phyloP scores from a whole-genome alignment of 2,797 vertebrate genomes.

The Pantherophis vulpinus region DNA sequence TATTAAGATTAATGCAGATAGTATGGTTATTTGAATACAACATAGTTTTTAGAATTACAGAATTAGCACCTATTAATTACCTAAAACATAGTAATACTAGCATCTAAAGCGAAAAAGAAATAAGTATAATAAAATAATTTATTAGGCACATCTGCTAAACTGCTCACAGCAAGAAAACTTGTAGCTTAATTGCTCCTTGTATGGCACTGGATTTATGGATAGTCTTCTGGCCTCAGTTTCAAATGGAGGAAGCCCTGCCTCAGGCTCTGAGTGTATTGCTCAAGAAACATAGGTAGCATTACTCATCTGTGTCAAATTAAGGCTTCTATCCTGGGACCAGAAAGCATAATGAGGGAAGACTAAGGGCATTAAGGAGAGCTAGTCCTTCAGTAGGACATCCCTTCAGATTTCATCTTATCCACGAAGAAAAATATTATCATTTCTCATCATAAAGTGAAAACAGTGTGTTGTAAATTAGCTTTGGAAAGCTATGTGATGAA shows the following conservation, averaged over 20 bases:
- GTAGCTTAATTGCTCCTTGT: conserved; percentile 76
- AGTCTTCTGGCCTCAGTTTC: conserved; percentile 64
- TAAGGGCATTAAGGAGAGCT: conserved; percentile 74
- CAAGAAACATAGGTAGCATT: conserved; percentile 79
- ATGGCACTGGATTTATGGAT: conserved; percentile 60
- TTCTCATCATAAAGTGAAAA: conserved; percentile 11
- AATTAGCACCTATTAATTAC: conserved; percentile 9
- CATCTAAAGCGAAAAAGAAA: conserved; percentile 47
- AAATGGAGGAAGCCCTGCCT: conserved; percentile 69
- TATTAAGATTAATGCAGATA: not conserved
- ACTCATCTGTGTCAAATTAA: conserved; percentile 85
- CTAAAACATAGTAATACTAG: conserved; percentile 46
- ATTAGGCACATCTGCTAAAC: conserved; percentile 71
- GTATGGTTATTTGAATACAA: not conserved
- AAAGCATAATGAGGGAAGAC: conserved; percentile 70
- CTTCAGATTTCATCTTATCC: conserved; percentile 46
- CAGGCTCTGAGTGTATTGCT: conserved; percentile 61
- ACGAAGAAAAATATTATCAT: conserved; percentile 33
- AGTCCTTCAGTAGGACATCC: conserved; percentile 71
- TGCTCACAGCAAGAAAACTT: conserved; percentile 74
- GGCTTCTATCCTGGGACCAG: conserved; percentile 82
- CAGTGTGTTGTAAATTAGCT: conserved; percentile 33
- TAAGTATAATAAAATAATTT: conserved; percentile 72
- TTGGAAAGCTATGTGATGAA: not conserved
- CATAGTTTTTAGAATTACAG: not conserved